Evolutionary conservation across 2,797 vertebrate species (phyloP), one percentile per base, ranked within the genome.

Genomic region (Chelon labrosus): DNA sequence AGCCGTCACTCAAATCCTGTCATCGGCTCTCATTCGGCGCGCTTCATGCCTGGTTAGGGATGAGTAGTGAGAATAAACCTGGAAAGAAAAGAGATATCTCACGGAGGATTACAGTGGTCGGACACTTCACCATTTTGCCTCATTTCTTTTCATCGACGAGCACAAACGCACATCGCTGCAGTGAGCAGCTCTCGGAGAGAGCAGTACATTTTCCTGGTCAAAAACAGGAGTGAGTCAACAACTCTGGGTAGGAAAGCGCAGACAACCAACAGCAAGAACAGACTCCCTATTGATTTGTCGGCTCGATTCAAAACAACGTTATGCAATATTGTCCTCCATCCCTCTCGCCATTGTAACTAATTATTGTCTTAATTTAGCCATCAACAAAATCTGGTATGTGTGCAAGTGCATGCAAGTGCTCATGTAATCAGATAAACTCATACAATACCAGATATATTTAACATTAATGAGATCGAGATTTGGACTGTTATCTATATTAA

Each of bases 331-430:
- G 73, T 64, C 51, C 70, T 77, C 74, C 46, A 44, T 79, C 65
- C 73, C 85, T 65, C 59, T 75, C 9, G 1, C 70, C 75, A 83
- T 83, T 78, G 77, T 16, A 70, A 83, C 81, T 85, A 83, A 92
- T 91, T 88, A 86, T 81, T 79, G 44, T 77, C 86, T 79, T 65
- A 70, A 88, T 93, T 92, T 88, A 87, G 75, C 80, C 78, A 76
- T 88, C 85, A 85, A 69, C 72, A 85, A 56, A 67, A 75, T 76
- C 38, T 71, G 74, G 66, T 46, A 53, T 57, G 46, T 77, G 67
- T 57, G 56, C 27, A 52, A 6, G 47, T 11, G n/a, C 60, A 78
- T 63, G 35, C 12, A 35, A 3, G 51, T n/a, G 14, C 60, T 89
- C 89, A 87, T 82, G 61, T 82, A 90, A 91, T 84, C 64, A 50